Base-by-base conservation (phyloP, 1,140 invertebrate genomes). In the Centruroides sculpturatus region DNA sequence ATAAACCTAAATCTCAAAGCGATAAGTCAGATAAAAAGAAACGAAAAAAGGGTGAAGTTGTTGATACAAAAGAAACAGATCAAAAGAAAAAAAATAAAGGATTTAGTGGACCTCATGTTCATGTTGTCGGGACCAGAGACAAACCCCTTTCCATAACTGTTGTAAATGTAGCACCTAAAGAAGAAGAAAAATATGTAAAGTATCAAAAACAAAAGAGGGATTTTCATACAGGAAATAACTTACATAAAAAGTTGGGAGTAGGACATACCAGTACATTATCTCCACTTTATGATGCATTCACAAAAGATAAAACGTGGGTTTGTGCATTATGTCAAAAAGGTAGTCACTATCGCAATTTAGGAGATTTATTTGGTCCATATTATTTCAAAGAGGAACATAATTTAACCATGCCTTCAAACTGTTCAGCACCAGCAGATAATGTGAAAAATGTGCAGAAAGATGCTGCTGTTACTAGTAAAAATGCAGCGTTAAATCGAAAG, bases 291-390 rank as follows among this genome's bases (percentile, higher is more conserved):
- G 87, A 90, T 72, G 84, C 87, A 1, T 81, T 83, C 64, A 87
- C 84, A 13, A 81, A 83, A 35, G 89, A 92, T 73, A 78, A 79
- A 4, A 83, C 82, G 47, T 97, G 92, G 92, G 81, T 89, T 36
- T 97, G 92, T 76, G 86, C 85, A 9, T 89, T 97, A 68, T 97
- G 92, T 74, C 87, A 88, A 70, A 80, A 84, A 63, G 86, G 87
- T 5, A 90, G 89, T 8, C 89, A 93, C 75, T 82, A 83, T 61
- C 77, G 81, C 56, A 80, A 78, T 50, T 78, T 89, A 35, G 91
- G 93, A 9, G 93, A 97, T 76, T 78, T 98, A 51, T 98, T 92
- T 74, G 93, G 93, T 0, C 93, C 93, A 1, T 97, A 96, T 70
- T 78, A 84, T 63, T 56, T 64, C 52, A 55, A 59, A 56, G 64